A percentile compares a stretch with the other conserved stretches of the same genome.
These are phyloP conservation scores for Potamarius usumacintae DNA, from an alignment of 2,113 vertebrate genomes.

Conservation along the genomic window DNA sequence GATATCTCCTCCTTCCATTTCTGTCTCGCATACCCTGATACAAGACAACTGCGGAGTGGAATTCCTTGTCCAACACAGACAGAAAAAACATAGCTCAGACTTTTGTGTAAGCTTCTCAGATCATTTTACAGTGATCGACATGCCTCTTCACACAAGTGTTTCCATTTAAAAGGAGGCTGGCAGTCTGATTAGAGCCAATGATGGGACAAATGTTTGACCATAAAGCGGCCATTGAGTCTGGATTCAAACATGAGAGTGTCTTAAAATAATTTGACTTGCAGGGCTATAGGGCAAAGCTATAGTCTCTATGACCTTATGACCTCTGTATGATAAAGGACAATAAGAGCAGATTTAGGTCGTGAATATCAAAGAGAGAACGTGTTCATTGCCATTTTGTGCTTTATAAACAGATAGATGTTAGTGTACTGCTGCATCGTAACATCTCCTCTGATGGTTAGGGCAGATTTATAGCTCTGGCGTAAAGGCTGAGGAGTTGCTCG, in stretches of 20 bases:
- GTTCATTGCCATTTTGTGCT: conserved; percentile 17
- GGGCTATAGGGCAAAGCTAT: background rate
- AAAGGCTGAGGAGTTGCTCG: conserved; percentile 27
- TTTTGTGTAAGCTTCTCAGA: conserved; percentile 66
- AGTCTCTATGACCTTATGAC: conserved; percentile 23
- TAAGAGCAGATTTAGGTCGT: background rate
- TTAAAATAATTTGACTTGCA: conserved; percentile 53
- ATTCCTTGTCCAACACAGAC: conserved; percentile 59
- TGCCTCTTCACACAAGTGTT: conserved; percentile 69
- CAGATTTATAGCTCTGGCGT: conserved; percentile 49
- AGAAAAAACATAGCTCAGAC: conserved; percentile 55
- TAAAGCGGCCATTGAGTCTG: conserved; percentile 51
- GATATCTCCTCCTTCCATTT: conserved; percentile 46
- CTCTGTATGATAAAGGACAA: conserved; percentile 20
- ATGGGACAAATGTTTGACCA: conserved; percentile 61
- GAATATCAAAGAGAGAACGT: background rate
- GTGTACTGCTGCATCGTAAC: conserved; percentile 27
- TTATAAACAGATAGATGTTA: conserved; percentile 38
- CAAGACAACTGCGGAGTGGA: conserved; percentile 69
- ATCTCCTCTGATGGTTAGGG: conserved; percentile 29
- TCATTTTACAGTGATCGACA: conserved; percentile 69
- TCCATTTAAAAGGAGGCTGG: conserved; percentile 62
- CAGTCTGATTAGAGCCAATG: conserved; percentile 60
- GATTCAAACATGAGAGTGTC: conserved; percentile 49
- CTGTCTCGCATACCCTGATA: conserved; percentile 59